Evolutionary conservation across 2,888 invertebrate species (phyloP).

Genomic region (Platycnemis pennipes): DNA sequence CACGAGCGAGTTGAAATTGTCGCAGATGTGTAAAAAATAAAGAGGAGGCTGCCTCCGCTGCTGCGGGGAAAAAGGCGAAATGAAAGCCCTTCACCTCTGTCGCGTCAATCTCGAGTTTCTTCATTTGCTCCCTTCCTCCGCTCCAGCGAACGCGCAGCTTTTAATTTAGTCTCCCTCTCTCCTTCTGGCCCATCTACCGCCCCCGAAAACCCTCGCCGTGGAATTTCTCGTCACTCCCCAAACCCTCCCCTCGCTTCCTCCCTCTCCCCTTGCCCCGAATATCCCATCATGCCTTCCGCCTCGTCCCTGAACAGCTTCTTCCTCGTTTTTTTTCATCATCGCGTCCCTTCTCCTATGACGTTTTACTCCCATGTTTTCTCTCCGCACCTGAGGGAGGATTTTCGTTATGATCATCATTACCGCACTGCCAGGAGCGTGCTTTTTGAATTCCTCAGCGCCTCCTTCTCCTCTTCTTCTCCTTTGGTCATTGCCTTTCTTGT

Average conservation of each 20-base stretch:
- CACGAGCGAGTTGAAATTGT: slow-evolving; percentile 47
- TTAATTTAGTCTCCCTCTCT: slow-evolving; percentile 33
- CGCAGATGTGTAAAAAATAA: slow-evolving; percentile 28
- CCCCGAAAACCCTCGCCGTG: neutral
- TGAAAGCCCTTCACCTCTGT: neutral
- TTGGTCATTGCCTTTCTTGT: too few relatives aligned
- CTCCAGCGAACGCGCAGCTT: slow-evolving; percentile 25
- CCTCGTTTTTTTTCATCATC: neutral
- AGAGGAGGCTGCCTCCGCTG: neutral
- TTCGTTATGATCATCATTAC: too few relatives aligned
- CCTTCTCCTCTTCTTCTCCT: too few relatives aligned
- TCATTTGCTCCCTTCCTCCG: slow-evolving; percentile 7
- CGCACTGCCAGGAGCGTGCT: too few relatives aligned
- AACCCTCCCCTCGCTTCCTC: neutral
- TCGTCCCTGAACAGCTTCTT: neutral
- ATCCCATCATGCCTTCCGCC: neutral
- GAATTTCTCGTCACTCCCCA: slow-evolving; percentile 12
- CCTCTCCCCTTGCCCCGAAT: neutral
- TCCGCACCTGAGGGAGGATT: neutral
- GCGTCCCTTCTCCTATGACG: neutral
- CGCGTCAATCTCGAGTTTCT: slow-evolving; percentile 58
- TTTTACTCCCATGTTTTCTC: neutral
- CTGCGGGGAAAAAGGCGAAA: neutral
- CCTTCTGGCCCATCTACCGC: neutral
- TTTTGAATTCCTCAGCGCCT: too few relatives aligned